These are phyloP conservation scores for Nasua narica DNA, from an alignment of 2,797 vertebrate genomes.

Conservation along the genomic window DNA sequence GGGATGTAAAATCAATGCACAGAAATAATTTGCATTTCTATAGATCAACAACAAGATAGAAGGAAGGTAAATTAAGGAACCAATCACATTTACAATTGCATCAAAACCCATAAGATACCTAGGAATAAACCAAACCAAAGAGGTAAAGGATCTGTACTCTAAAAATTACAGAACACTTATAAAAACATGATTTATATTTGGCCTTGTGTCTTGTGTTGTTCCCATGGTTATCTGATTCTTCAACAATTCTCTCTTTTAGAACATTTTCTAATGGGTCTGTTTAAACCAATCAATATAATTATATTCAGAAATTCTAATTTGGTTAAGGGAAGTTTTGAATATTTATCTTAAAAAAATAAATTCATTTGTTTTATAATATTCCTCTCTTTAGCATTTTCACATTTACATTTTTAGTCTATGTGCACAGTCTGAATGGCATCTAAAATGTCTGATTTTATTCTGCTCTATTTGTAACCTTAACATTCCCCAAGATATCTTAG, in stretches of 20 bases:
- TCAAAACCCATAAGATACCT: background rate
- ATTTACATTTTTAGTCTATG: background rate
- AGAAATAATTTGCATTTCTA: too few relatives aligned
- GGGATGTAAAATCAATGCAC: too few relatives aligned
- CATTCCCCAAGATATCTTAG: background rate
- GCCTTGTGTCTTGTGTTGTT: background rate
- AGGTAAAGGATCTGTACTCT: background rate
- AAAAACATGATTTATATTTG: background rate
- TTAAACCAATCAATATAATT: background rate
- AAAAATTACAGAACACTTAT: background rate
- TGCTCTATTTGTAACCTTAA: background rate
- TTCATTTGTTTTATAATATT: background rate
- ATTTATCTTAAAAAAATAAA: constrained; percentile 14
- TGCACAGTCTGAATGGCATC: background rate
- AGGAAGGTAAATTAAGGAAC: too few relatives aligned
- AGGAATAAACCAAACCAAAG: background rate
- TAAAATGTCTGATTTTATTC: background rate
- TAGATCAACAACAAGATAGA: too few relatives aligned
- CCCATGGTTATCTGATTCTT: background rate
- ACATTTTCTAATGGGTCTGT: background rate
- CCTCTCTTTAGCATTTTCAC: background rate
- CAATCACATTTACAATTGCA: too few relatives aligned
- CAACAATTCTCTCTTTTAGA: background rate
- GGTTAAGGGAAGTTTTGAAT: background rate
- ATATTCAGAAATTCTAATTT: background rate